A percentile compares a stretch with the other conserved stretches of the same genome.
Evolutionary conservation across 2,888 invertebrate genomes (phyloP).

Genomic region (Marasmarcha lunaedactyla): DNA sequence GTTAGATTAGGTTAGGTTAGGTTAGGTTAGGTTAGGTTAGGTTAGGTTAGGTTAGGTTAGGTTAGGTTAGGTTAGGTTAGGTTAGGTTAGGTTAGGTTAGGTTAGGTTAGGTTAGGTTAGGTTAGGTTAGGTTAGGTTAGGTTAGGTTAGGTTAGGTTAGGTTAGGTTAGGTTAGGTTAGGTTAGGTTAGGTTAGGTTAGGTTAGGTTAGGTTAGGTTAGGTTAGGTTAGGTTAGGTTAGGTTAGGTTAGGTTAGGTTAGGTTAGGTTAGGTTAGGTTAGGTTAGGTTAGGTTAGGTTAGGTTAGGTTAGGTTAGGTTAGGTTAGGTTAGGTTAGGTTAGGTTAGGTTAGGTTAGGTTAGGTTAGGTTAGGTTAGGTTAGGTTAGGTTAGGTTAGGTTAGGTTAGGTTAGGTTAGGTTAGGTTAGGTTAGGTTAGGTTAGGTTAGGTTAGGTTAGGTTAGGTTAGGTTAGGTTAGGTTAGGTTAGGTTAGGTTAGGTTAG

Average conservation of each 20-base stretch:
- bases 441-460: conserved; percentile 18
- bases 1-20: conserved; percentile 9
- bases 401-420: conserved; percentile 17
- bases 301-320: too few species aligned
- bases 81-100: too few species aligned
- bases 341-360: conserved; percentile 15
- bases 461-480: conserved; percentile 19
- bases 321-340: conserved; percentile 15
- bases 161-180: conserved; percentile 6
- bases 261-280: conserved; percentile 11
- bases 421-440: conserved; percentile 16
- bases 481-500: conserved; percentile 20
- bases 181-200: too few species aligned
- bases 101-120: conserved; percentile 13
- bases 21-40: conserved; percentile 7
- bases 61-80: conserved; percentile 15
- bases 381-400: conserved; percentile 16
- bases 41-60: conserved; percentile 14
- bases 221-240: conserved; percentile 9
- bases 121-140: conserved; percentile 13
- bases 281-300: conserved; percentile 13
- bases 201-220: conserved; percentile 7
- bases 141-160: conserved; percentile 8
- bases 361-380: conserved; percentile 15
- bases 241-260: conserved; percentile 11